phyloP scores from a whole-genome alignment of 2,797 vertebrate species.

The Peromyscus melanophrys region DNA sequence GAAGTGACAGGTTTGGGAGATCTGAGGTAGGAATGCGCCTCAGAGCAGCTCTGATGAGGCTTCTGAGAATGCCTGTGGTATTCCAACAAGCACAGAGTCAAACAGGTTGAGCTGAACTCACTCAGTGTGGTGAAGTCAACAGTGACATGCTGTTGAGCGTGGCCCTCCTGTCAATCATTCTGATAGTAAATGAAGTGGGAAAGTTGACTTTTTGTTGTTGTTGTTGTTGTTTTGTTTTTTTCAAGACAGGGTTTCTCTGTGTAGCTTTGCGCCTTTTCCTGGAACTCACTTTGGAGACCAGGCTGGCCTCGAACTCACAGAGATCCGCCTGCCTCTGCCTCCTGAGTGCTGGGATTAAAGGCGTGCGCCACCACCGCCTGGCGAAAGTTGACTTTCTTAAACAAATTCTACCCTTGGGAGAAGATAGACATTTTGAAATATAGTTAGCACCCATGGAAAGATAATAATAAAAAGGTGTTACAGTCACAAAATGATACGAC shows the following conservation, averaged over 20 bases:
- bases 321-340: no score
- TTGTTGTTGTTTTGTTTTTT: no score
- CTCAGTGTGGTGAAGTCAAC: not conserved
- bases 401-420: slow-evolving; percentile 13
- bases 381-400: slow-evolving; percentile 46
- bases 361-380: no score
- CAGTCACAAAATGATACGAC: not conserved
- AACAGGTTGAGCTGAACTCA: not conserved
- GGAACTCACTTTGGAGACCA: no score
- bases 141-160: not conserved
- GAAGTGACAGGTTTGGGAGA: not conserved
- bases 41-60: not conserved
- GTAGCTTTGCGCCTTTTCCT: no score
- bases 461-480: slow-evolving; percentile 17
- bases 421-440: slow-evolving; percentile 47
- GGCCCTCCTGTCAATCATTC: not conserved
- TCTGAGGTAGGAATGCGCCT: not conserved
- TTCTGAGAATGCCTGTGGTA: slow-evolving; percentile 12
- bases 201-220: slow-evolving; percentile 9
- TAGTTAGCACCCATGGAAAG: not conserved
- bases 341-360: no score
- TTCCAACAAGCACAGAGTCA: slow-evolving; percentile 40
- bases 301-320: no score
- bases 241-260: no score
- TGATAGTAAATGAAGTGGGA: slow-evolving; percentile 18